phyloP scores from a whole-genome alignment of 2,888 invertebrate species.

The Sminthurinus aureus region DNA sequence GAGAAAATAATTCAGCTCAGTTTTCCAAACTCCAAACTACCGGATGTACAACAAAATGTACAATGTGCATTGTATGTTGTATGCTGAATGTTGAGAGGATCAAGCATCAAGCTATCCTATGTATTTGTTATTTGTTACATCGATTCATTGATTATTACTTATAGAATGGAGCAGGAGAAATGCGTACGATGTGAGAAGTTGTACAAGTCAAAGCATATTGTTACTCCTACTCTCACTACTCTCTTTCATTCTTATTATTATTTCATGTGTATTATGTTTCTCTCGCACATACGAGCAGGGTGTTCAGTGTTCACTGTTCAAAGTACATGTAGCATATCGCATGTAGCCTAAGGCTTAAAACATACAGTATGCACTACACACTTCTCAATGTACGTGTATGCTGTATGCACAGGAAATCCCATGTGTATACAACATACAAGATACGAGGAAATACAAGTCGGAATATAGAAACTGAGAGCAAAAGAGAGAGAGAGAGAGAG shows the following conservation, averaged over 20 bases:
- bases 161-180: no score
- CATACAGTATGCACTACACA: no score
- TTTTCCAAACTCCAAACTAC: constrained; percentile 35
- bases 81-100: neutral
- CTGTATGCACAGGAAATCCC: no score
- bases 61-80: neutral
- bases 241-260: neutral
- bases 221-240: neutral
- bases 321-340: no score
- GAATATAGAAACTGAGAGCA: neutral
- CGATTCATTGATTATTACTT: constrained; percentile 27
- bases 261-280: no score
- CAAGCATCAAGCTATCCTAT: neutral
- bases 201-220: neutral
- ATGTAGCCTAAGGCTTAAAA: no score
- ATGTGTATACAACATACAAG: no score
- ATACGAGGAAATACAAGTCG: no score
- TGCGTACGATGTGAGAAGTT: neutral
- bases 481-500: neutral
- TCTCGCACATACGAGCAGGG: no score
- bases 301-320: no score
- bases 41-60: constrained; percentile 24
- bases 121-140: constrained; percentile 19
- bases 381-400: no score
- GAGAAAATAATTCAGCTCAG: neutral